These are phyloP conservation scores for human DNA, from an alignment of 2,113 vertebrate genomes.

Conservation along the genomic window GRCh38 chr1:193603001-193603500, in stretches of 20 bases:
- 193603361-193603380: too few species aligned
- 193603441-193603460: background rate
- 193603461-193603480: background rate
- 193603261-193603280: background rate
- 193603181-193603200: too few species aligned
- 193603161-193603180: background rate
- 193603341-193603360: background rate
- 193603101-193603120: background rate
- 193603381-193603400: too few species aligned
- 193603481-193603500: background rate
- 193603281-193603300: background rate
- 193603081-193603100: background rate
- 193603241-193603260: background rate
- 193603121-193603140: background rate
- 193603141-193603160: background rate
- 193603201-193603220: too few species aligned
- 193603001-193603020: background rate
- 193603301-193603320: background rate
- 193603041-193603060: too few species aligned
- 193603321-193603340: background rate
- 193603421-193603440: background rate
- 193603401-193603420: background rate
- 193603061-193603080: background rate
- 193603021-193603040: background rate
- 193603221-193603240: background rate